These are phyloP conservation scores for Lissocephala sabroskyi DNA, from an alignment of 2,888 invertebrate species.

Conservation along the genomic window DNA sequence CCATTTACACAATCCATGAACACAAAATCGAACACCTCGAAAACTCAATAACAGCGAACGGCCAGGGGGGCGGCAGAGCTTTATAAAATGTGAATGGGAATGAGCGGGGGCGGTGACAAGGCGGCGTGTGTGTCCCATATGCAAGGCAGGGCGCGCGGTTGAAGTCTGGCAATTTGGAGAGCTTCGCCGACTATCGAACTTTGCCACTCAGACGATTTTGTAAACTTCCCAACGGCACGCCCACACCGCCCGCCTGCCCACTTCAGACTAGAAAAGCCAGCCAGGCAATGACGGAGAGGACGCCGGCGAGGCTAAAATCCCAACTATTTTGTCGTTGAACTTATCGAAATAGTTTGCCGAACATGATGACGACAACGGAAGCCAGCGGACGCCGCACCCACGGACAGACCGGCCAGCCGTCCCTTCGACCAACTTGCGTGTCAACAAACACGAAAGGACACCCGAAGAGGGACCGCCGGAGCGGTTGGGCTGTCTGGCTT, in stretches of 20 bases:
- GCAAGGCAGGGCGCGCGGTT: too few relatives aligned
- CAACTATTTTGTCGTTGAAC: constrained; percentile 52
- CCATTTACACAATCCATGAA: constrained; percentile 2
- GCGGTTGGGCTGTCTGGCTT: constrained; percentile 25
- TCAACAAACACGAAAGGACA: constrained; percentile 17
- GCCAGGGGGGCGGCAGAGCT: too few relatives aligned
- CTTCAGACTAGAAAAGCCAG: too few relatives aligned
- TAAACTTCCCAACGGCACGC: constrained; percentile 30
- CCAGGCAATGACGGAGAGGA: too few relatives aligned
- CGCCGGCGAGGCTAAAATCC: constrained; percentile 33
- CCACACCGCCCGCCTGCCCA: too few relatives aligned
- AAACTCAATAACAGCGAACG: too few relatives aligned
- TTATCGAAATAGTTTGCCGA: constrained; percentile 55
- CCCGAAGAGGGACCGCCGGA: background rate
- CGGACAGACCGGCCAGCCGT: too few relatives aligned
- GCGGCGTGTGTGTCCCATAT: constrained; percentile 4
- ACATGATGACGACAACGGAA: constrained; percentile 29
- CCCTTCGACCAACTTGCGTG: constrained; percentile 53
- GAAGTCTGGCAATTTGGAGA: constrained; percentile 1
- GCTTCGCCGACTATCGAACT: constrained; percentile 27
- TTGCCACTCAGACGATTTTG: constrained; percentile 45
- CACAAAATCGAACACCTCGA: constrained; percentile 25
- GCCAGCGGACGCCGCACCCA: too few relatives aligned
- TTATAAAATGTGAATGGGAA: constrained; percentile 13
- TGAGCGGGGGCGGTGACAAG: background rate